Base-by-base conservation (phyloP, 2,888 invertebrate genomes). In the Lordiphosa fenestrarum region DNA sequence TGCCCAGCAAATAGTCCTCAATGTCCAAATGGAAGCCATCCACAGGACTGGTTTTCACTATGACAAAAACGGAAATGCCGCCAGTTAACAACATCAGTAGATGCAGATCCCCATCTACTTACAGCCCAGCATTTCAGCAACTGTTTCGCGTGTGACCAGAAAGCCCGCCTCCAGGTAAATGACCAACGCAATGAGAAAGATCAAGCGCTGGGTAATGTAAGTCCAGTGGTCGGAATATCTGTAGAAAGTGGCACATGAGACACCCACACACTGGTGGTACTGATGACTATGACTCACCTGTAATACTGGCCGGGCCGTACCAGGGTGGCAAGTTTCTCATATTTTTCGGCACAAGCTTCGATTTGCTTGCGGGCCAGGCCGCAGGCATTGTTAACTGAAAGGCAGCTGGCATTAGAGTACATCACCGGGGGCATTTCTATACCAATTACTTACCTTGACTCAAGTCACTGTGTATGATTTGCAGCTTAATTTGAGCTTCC, bases 171-270 rank as follows among this genome's bases (percentile, higher is more conserved):
- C 95, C 67, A 98, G 90, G 90, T 95, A 98, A 48, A 95, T 91
- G 6, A 95, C 93, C 53, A 97, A 90, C 0, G 96, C 93, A 44
- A 94, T 92, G 10, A 95, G 90, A 88, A 94, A 97, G 57, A 95
- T 93, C 70, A 96, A 91, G 42, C 95, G 91, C 86, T 97, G 97
- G 0, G 94, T 95, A 63, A 94, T 93, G 85, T 91, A 94, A 37
- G 94, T 92, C 97, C 97, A 98, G 81, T 95, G 95, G 80, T 97
- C 97, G 70, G 95, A 94, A 86, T 94, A 98, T 73, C 93, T 92
- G 73, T 6, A 44, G 35, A 52, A 60, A 57, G n/a, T 36, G 7
- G 6, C 35, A 33, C 4, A 59, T 61, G 13, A 51, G 30, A 59
- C 58, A 40, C 67, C 58, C 23, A 65, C 55, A 40, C n/a, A 10